Percentiles rank a stretch among this genome's conserved stretches.
Conservation (phyloP, 2,113 vertebrate species). For the Oryzias woworae region DNA sequence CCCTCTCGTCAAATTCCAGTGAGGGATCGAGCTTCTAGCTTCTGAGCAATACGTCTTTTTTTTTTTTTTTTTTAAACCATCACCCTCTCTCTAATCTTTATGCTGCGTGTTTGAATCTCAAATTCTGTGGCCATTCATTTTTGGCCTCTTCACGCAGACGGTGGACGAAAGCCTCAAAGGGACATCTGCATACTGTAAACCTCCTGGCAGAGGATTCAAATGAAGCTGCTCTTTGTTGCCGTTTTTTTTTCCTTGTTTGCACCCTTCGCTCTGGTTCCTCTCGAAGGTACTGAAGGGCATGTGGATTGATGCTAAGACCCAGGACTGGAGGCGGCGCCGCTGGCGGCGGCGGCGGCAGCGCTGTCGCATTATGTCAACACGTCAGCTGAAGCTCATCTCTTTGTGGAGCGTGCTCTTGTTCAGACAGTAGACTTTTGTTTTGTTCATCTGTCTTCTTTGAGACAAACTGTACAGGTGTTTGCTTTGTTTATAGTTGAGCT, state of each 20-base stretch:
- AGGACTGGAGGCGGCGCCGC: conserved; percentile 1
- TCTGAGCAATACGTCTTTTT: conserved; percentile 27
- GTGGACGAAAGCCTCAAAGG: conserved; percentile 42
- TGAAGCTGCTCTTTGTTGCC: conserved; percentile 44
- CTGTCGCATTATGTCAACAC: conserved; percentile 41
- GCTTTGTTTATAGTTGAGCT: conserved; percentile 87
- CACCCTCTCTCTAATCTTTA: conserved; percentile 30
- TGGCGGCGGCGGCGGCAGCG: neutral
- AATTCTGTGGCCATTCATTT: conserved; percentile 56
- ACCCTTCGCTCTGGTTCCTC: conserved; percentile 32
- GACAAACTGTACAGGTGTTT: conserved; percentile 84
- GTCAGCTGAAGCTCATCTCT: conserved; percentile 59
- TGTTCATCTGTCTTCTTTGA: conserved; percentile 57
- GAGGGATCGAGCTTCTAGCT: conserved; percentile 45
- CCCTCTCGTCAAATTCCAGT: conserved; percentile 31
- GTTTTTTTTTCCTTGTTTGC: conserved; percentile 30
- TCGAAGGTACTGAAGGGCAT: conserved; percentile 33
- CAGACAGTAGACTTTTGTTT: conserved; percentile 66
- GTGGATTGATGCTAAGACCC: conserved; percentile 37
- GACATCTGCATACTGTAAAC: conserved; percentile 32
- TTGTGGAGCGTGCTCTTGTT: conserved; percentile 48
- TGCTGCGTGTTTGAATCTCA: conserved; percentile 63
- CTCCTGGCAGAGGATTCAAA: conserved; percentile 48
- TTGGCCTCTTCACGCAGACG: conserved; percentile 60
- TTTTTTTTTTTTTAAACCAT: neutral